Percentiles rank a stretch among this genome's conserved stretches.
Conservation (phyloP, 1,140 invertebrate species). For the Lepeophtheirus salmonis region DNA sequence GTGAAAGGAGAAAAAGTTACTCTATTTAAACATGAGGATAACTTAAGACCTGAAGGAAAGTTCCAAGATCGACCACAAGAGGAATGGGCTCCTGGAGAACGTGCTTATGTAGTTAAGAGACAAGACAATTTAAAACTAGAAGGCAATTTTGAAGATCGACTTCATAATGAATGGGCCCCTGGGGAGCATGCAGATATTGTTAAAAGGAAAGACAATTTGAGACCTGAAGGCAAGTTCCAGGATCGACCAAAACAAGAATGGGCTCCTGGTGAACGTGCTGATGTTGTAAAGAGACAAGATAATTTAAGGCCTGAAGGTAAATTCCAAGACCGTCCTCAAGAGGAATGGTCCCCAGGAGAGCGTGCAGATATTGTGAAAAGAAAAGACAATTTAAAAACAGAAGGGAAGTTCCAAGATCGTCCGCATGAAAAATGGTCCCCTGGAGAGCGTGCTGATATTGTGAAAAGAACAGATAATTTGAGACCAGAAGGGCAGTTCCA, state of each 20-base stretch:
- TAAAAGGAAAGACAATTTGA: slow-evolving; percentile 36
- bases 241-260: slow-evolving; percentile 28
- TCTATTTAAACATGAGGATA: slow-evolving; percentile 5
- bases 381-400: slow-evolving; percentile 36
- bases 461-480: slow-evolving; percentile 6
- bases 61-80: slow-evolving; percentile 30
- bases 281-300: slow-evolving; percentile 30
- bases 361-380: slow-evolving; percentile 27
- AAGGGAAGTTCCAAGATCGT: slow-evolving; percentile 35
- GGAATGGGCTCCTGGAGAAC: no score
- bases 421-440: background rate
- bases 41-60: slow-evolving; percentile 31
- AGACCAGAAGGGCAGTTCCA: slow-evolving; percentile 41
- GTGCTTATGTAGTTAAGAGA: slow-evolving; percentile 20
- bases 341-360: slow-evolving; percentile 29
- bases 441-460: slow-evolving; percentile 27
- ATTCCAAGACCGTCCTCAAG: slow-evolving; percentile 25
- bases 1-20: slow-evolving; percentile 5
- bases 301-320: slow-evolving; percentile 42
- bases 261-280: slow-evolving; percentile 24
- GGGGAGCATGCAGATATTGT: no score
- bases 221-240: slow-evolving; percentile 19
- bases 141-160: no score
- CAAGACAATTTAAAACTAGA: no score
- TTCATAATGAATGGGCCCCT: no score